Conservation (phyloP, 2,888 invertebrate genomes). For the Zelleria hepariella region DNA sequence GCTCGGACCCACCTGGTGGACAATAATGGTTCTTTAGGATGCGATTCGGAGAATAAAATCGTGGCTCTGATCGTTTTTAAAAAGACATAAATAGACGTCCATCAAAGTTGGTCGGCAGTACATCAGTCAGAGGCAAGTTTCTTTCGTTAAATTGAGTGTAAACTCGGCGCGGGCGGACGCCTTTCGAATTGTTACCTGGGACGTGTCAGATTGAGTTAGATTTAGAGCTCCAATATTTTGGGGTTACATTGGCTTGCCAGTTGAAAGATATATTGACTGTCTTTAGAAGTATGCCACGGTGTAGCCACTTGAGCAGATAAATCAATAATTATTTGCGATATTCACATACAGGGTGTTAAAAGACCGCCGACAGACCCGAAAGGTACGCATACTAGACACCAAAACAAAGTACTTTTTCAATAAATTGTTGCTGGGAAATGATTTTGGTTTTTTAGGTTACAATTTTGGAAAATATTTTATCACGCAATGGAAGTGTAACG, state of each 20-base stretch:
- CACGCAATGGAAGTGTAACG: too few species aligned
- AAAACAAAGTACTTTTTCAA: too few species aligned
- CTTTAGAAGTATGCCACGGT: too few species aligned
- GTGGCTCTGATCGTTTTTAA: too few species aligned
- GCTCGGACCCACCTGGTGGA: conserved; percentile 83
- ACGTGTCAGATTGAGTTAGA: background rate
- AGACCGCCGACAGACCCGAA: too few species aligned
- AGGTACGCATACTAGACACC: too few species aligned
- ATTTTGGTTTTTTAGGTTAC: too few species aligned
- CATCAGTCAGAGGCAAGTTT: conserved; percentile 50
- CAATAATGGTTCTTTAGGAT: background rate
- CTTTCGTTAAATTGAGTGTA: conserved; percentile 59
- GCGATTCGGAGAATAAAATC: background rate
- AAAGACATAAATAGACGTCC: background rate
- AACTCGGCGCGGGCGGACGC: conserved; percentile 27
- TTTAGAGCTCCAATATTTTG: background rate
- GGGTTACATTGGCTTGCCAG: background rate
- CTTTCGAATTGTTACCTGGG: conserved; percentile 35
- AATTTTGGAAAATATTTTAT: too few species aligned
- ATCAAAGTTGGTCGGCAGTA: conserved; percentile 32
- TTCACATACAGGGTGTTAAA: background rate
- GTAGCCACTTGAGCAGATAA: too few species aligned
- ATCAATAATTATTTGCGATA: background rate
- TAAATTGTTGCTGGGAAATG: too few species aligned
- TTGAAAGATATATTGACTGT: background rate